Percentiles rank a stretch among this genome's conserved stretches.
Evolutionary conservation across 2,113 vertebrate genomes (phyloP).

Genomic region (Calidris pugnax): DNA sequence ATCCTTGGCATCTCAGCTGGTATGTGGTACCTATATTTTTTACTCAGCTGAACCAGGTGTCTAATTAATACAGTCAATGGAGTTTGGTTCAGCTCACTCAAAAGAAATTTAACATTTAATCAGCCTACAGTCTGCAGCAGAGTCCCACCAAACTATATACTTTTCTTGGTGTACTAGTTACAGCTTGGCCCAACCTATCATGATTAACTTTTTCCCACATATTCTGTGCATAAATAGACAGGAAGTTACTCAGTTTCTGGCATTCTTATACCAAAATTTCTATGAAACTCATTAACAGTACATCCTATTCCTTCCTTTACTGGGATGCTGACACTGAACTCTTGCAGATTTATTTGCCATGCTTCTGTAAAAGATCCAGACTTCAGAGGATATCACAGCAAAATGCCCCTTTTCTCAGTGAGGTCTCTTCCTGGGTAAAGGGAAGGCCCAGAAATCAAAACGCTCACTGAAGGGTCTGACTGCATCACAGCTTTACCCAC

Average conservation of each 20-base stretch:
- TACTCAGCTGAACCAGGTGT: neutral
- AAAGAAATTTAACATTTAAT: neutral
- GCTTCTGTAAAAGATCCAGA: neutral
- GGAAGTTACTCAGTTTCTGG: neutral
- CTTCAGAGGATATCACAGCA: neutral
- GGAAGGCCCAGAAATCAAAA: neutral
- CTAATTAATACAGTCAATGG: neutral
- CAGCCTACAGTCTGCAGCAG: neutral
- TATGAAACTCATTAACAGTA: neutral
- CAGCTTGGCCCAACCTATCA: neutral
- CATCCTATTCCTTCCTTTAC: neutral
- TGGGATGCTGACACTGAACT: neutral
- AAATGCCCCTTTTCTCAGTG: neutral
- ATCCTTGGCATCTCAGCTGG: neutral
- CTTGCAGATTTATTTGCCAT: neutral
- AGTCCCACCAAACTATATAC: neutral
- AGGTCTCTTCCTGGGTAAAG: neutral
- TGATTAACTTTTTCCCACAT: neutral
- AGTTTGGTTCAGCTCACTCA: neutral
- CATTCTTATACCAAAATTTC: neutral
- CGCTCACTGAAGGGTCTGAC: neutral
- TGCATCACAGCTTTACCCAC: neutral
- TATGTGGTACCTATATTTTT: neutral
- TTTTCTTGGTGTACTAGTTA: neutral
- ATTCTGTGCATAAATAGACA: too few species aligned